phyloP scores from a whole-genome alignment of 2,888 invertebrate species.

The Lasioglossum pauxillum region DNA sequence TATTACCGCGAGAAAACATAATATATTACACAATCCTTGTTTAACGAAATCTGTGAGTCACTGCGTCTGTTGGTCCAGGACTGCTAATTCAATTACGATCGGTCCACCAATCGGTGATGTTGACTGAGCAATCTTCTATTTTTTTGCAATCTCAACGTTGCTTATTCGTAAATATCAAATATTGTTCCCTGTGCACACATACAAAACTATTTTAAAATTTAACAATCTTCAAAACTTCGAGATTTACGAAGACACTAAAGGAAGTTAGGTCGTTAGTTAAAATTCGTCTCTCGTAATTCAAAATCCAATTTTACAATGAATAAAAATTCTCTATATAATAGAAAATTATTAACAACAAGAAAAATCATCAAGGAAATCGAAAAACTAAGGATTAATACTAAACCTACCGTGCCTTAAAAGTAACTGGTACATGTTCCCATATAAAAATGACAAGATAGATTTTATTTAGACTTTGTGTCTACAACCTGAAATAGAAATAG shows the following conservation, averaged over 20 bases:
- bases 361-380: background rate
- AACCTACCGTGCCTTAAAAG: no score
- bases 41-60: slow-evolving; percentile 6
- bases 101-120: background rate
- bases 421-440: no score
- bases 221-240: background rate
- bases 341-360: no score
- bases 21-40: slow-evolving; percentile 9
- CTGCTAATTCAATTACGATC: slow-evolving; percentile 11
- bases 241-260: no score
- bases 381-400: background rate
- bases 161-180: background rate
- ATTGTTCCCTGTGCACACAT: background rate
- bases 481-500: no score
- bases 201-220: background rate
- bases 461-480: no score
- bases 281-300: background rate
- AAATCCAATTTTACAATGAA: background rate
- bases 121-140: background rate
- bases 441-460: no score
- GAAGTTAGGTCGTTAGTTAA: background rate
- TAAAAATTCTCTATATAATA: background rate
- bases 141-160: background rate
- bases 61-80: background rate
- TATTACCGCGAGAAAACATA: slow-evolving; percentile 1